Base-by-base conservation (phyloP, 2,113 vertebrate genomes). In the Poicephalus gulielmi region DNA sequence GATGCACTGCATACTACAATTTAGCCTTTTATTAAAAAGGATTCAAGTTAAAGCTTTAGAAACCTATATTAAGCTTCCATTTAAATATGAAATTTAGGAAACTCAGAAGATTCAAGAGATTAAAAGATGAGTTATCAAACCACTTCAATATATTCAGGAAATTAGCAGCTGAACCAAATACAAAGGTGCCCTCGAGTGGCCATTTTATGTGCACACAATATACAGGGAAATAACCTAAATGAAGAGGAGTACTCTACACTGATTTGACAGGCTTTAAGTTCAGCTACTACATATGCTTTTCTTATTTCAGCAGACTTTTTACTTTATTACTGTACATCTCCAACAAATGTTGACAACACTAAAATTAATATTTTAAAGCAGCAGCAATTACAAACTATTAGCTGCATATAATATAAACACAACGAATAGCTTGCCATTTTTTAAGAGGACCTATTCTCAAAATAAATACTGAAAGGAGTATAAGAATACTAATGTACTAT, bases 161-260 rank as follows among this genome's bases (percentile, higher is more conserved):
- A 63, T 55, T 2, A 12, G 2, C n/a, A 88, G 78, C 44, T 39
- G 70, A 95, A 92, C 25, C 59, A 94, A 94, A 85, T 69, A 69
- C 91, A 76, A 91, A 92, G 74, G 94, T 94, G 94, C 93, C 95
- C 93, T 94, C 84, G 75, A 91, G 94, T 94, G 95, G 91, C 63
- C 84, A 73, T 83, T 95, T 91, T 30, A 68, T 8, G 89, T 2
- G 50, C 37, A 52, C n/a, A 64, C 62, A 92, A 52, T 19, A 39
- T 35, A 55, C 33, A 37, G 27, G 10, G 57, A 94, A 87, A 68
- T 14, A 46, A 53, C 9, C 11, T 41, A 62, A 86, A 62, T 3
- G 10, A 83, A 76, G 25, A 57, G 8, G 8, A 43, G 19, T 53
- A 23, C 17, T 80, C 47, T 37, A 60, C 15, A 18, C 6, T 75